Evolutionary conservation across 2,113 vertebrate species (phyloP).

Genomic region (Oreochromis spilurus): DNA sequence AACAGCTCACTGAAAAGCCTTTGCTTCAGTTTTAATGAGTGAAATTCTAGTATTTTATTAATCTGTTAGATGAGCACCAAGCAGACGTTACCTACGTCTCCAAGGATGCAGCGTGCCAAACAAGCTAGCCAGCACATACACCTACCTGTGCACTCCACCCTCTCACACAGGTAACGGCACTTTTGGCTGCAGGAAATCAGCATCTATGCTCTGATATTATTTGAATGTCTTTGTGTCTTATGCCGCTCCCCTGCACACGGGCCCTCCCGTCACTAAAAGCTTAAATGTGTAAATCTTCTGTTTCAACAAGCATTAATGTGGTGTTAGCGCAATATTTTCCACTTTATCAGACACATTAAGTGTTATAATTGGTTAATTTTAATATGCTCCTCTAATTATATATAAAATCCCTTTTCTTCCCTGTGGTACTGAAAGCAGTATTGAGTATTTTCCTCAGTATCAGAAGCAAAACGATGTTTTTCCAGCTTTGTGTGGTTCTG

Average conservation of each 20-base stretch:
- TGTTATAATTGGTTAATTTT: not conserved
- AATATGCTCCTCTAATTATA: not conserved
- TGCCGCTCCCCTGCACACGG: fast-evolving
- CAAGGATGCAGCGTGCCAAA: not conserved
- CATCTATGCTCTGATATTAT: fast-evolving
- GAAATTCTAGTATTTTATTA: not conserved
- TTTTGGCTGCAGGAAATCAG: not conserved
- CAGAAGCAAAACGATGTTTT: not conserved
- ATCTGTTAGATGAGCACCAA: not conserved
- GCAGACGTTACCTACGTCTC: not conserved
- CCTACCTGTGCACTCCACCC: not conserved
- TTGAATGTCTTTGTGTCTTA: not conserved
- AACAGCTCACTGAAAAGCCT: not conserved
- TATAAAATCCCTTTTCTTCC: fast-evolving
- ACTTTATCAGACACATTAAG: not conserved
- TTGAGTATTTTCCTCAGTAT: not conserved
- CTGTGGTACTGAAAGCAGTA: not conserved
- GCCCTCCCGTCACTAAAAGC: not conserved
- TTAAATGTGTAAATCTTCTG: not conserved
- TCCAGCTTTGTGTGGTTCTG: not conserved
- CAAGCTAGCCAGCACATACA: not conserved
- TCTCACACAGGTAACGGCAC: not conserved
- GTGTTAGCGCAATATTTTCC: not conserved
- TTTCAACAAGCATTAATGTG: not conserved
- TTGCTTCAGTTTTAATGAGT: not conserved